Evolutionary conservation across 2,113 vertebrate genomes (phyloP).

Genomic region (Orcinus orca): DNA sequence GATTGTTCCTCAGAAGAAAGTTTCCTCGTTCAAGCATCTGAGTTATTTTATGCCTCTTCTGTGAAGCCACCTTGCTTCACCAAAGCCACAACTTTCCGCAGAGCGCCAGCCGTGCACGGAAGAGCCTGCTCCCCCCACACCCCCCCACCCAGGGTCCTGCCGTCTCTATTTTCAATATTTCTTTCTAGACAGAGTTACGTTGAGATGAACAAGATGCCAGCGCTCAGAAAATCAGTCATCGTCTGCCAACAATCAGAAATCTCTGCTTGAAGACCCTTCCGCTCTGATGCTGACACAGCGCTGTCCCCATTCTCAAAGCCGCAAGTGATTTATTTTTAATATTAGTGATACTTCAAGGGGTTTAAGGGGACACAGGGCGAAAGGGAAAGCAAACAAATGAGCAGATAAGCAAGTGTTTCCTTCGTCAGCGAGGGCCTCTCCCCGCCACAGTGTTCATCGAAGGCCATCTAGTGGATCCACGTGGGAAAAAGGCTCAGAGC

Average conservation of each 20-base stretch:
- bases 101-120: not conserved
- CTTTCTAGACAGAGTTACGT: not conserved
- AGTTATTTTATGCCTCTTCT: not conserved
- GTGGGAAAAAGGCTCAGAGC: not conserved
- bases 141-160: rapidly evolving
- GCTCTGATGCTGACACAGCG: not conserved
- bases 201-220: not conserved
- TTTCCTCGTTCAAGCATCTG: not conserved
- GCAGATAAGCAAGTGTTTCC: not conserved
- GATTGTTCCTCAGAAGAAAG: not conserved
- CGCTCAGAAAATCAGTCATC: not conserved
- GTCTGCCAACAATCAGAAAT: not conserved
- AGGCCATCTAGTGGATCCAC: conserved; percentile 66
- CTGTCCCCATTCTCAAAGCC: not conserved
- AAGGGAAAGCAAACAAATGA: not conserved
- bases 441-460: not conserved
- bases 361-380: not conserved
- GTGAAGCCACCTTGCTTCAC: not conserved
- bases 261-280: not conserved
- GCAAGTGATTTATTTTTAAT: not conserved
- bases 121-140: not conserved
- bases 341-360: not conserved
- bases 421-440: not conserved
- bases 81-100: not conserved
- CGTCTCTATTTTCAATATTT: not conserved